These are phyloP conservation scores for Myotis brandtii DNA, from an alignment of 2,113 vertebrate species.

Conservation along the genomic window DNA sequence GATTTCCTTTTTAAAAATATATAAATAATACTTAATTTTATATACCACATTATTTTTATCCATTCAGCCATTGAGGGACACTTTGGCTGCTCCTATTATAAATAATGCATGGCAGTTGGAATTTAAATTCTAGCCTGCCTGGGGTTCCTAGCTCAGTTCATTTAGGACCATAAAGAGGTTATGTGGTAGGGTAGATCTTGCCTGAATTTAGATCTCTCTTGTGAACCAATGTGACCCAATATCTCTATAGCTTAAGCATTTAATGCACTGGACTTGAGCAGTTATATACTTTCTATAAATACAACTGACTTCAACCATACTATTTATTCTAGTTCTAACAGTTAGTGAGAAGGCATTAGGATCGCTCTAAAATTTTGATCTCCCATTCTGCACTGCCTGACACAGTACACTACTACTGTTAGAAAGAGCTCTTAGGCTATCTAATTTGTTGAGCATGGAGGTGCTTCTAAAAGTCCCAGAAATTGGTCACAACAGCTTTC, in stretches of 20 bases:
- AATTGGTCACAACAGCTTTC: not conserved
- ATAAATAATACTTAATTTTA: not conserved
- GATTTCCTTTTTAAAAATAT: not conserved
- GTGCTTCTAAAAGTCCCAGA: not conserved
- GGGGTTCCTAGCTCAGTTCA: not conserved
- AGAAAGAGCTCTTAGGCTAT: not conserved
- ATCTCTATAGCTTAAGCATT: not conserved
- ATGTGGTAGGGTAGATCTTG: not conserved
- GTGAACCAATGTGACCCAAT: not conserved
- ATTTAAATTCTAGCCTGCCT: not conserved
- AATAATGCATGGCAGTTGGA: not conserved
- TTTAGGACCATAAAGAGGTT: not conserved
- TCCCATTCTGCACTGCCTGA: not conserved
- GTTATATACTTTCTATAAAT: not conserved
- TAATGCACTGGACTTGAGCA: not conserved
- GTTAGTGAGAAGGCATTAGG: not conserved
- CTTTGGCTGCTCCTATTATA: not conserved
- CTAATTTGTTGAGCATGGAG: not conserved
- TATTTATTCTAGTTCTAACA: not conserved
- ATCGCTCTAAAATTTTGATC: not conserved
- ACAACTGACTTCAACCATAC: not conserved
- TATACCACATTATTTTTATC: not conserved
- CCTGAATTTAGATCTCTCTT: not conserved
- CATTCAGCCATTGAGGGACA: not conserved
- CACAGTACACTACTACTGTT: not conserved